A percentile compares a stretch with the other conserved stretches of the same genome.
Evolutionary conservation across 2,113 vertebrate genomes (phyloP).

Genomic region (Seriola quinqueradiata): DNA sequence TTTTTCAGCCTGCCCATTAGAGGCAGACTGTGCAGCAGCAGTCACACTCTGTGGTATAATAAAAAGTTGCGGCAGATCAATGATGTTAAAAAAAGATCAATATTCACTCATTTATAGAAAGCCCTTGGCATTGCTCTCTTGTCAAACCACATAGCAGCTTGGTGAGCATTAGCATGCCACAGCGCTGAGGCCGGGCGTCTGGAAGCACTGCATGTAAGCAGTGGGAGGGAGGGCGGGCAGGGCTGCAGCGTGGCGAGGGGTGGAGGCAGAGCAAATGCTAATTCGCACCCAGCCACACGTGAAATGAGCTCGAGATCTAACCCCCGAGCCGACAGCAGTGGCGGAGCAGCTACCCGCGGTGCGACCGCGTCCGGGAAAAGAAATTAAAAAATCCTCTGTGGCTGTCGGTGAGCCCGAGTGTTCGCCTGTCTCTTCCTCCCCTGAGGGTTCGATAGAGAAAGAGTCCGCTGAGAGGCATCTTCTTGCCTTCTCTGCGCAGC

Average conservation of each 20-base stretch:
- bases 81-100: conserved; percentile 55
- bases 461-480: conserved; percentile 53
- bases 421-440: conserved; percentile 55
- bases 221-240: conserved; percentile 35
- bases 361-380: conserved; percentile 68
- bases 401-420: conserved; percentile 52
- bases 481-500: conserved; percentile 54
- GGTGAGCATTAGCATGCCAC: conserved; percentile 55
- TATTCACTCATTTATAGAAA: conserved; percentile 56
- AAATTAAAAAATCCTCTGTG: conserved; percentile 77
- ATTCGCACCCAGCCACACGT: conserved; percentile 86
- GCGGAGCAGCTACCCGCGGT: conserved; percentile 65
- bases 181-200: conserved; percentile 46
- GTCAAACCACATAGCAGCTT: conserved; percentile 52
- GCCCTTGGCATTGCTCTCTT: conserved; percentile 45
- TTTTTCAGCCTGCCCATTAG: conserved; percentile 37
- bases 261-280: conserved; percentile 80
- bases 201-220: conserved; percentile 60
- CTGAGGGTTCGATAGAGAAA: conserved; percentile 50
- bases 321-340: conserved; percentile 66
- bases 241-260: conserved; percentile 56
- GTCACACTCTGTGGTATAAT: conserved; percentile 28
- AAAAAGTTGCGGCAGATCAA: conserved; percentile 54
- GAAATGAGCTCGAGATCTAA: conserved; percentile 85
- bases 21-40: conserved; percentile 31